Percentiles rank a stretch among this genome's conserved stretches.
phyloP scores from a whole-genome alignment of 2,797 vertebrate species.

The Melanotaenia boesemani region DNA sequence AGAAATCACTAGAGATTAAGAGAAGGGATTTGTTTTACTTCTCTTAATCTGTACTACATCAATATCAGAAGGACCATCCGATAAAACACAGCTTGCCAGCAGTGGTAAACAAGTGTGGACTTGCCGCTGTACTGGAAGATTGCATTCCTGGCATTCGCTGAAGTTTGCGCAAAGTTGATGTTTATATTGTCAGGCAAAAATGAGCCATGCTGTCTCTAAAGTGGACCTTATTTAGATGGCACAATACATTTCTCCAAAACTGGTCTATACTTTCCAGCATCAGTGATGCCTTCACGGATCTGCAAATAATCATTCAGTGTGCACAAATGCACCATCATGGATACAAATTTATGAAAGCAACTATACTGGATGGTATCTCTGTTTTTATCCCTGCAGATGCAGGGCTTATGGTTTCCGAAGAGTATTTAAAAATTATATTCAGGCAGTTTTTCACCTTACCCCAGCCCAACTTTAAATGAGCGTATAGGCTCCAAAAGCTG shows the following conservation, averaged over 20 bases:
- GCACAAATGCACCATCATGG: background rate
- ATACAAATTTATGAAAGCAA: background rate
- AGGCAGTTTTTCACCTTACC: background rate
- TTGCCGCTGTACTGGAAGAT: conserved; percentile 19
- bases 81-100: conserved; percentile 20
- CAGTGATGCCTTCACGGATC: background rate
- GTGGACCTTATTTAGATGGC: background rate
- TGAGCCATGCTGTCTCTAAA: background rate
- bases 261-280: background rate
- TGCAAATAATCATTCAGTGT: background rate
- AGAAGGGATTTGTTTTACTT: conserved; percentile 19
- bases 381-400: background rate
- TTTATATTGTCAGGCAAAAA: background rate
- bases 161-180: background rate
- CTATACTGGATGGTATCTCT: background rate
- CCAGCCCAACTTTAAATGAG: background rate
- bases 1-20: conserved; percentile 16
- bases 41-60: conserved; percentile 10
- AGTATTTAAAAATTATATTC: background rate
- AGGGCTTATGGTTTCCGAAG: background rate
- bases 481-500: background rate
- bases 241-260: background rate
- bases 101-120: conserved; percentile 55
- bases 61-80: conserved; percentile 20
- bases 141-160: conserved; percentile 45